Base-by-base conservation (phyloP, 1,140 invertebrate genomes). In the Maniola jurtina region DNA sequence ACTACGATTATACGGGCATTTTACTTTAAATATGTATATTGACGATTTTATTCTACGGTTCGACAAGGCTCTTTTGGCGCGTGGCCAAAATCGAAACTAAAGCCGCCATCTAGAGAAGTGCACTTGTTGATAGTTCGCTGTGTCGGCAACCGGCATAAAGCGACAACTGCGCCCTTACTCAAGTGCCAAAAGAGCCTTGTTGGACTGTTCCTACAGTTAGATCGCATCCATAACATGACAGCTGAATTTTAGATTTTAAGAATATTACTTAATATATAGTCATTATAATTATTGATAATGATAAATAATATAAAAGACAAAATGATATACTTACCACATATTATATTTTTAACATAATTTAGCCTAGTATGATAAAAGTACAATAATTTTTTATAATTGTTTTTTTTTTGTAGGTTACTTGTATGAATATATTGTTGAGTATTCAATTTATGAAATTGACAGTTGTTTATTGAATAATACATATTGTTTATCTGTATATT, bases 401-500 rank as follows among this genome's bases (percentile, higher is more conserved):
- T 42, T 47, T 48, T 25, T 50, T 14, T 6, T 13, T 13, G 52
- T 55, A 34, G 25, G 50, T 60, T 60, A 63, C n/a, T n/a, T 25
- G 25, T 25, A 25, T 66, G 25, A 64, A 65, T 45, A 38, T 58
- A 59, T 61, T 64, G 15, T 68, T 70, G 58, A 58, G 8, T 14
- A 62, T 34, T 42, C 54, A 10, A 58, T 68, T 55, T 65, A 61
- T 64, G 13, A 66, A 64, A 60, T 55, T 60, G 42, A 16, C 57
- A 56, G 60, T 34, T 71, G 54, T 70, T 68, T 54, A 59, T 69
- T 68, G 60, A 60, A 38, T 57, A 38, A 54, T 67, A 61, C 64
- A 70, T 64, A 63, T 56, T 54, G 35, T 69, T 66, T 68, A 64
- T 66, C 58, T 70, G 64, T 73, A 71, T 68, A 70, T 72, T n/a